These are phyloP conservation scores for Nothocercus nigrocapillus DNA, from an alignment of 2,113 vertebrate genomes.

Conservation along the genomic window DNA sequence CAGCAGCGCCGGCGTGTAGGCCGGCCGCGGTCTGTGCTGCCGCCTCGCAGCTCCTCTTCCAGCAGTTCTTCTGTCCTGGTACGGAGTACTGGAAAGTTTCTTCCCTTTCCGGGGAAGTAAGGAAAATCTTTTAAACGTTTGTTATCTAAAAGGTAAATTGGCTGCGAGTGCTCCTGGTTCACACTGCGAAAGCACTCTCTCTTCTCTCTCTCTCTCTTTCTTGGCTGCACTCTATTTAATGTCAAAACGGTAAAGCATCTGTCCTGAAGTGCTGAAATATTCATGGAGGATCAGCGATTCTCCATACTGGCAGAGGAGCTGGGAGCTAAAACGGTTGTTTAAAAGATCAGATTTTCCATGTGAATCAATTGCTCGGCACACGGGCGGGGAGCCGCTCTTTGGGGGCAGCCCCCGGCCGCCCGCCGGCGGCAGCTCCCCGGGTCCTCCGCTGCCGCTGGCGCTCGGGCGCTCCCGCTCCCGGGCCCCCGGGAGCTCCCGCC, in stretches of 20 bases:
- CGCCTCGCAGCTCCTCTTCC: not conserved
- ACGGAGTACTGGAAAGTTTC: not conserved
- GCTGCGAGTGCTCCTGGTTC: constrained; percentile 37
- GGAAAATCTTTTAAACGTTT: constrained; percentile 20
- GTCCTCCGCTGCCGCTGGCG: too few relatives aligned
- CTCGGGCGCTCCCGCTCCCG: too few relatives aligned
- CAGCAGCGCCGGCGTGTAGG: not conserved
- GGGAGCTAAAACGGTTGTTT: constrained; percentile 69
- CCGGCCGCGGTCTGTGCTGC: not conserved
- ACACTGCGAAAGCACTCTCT: not conserved
- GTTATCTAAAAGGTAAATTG: constrained; percentile 45
- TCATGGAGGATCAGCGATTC: constrained; percentile 56
- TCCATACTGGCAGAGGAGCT: constrained; percentile 12
- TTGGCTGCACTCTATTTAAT: constrained; percentile 63
- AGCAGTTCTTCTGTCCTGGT: not conserved
- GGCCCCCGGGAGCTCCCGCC: not conserved
- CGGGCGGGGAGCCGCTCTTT: not conserved
- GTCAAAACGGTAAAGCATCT: constrained; percentile 62
- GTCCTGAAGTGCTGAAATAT: constrained; percentile 67
- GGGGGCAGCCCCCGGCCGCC: not conserved
- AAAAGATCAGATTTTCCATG: constrained; percentile 59
- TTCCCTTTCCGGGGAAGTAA: not conserved
- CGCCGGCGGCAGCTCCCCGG: too few relatives aligned
- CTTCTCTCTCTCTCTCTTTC: not conserved
- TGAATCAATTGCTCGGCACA: constrained; percentile 41